phyloP scores from a whole-genome alignment of 2,888 invertebrate species.

The Eucera pruinosa region DNA sequence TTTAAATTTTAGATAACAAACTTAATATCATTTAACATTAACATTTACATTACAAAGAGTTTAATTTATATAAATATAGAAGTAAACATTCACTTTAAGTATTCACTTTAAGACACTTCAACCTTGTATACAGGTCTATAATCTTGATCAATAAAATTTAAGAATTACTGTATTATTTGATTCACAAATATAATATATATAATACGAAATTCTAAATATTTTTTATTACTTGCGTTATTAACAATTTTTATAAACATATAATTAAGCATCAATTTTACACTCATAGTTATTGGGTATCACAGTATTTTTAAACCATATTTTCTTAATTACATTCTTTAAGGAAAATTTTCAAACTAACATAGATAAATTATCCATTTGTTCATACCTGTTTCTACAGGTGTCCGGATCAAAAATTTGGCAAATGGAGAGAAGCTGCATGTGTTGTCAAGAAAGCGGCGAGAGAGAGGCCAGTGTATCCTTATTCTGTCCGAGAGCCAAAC shows the following conservation, averaged over 20 bases:
- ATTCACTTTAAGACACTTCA: not conserved
- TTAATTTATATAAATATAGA: not conserved
- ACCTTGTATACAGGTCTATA: not conserved
- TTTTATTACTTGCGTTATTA: constrained; percentile 8
- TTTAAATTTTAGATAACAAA: not conserved
- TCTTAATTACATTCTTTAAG: not conserved
- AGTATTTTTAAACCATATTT: not conserved
- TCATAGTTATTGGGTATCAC: not conserved
- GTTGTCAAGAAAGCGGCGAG: constrained; percentile 97
- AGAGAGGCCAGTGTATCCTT: constrained; percentile 94
- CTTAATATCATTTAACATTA: not conserved
- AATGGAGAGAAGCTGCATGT: constrained; percentile 97
- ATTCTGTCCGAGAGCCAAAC: constrained; percentile 95
- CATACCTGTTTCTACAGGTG: constrained; percentile 87
- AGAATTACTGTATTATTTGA: not conserved
- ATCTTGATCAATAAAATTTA: not conserved
- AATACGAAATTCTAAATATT: not conserved
- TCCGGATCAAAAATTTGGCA: constrained; percentile 98
- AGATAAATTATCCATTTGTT: constrained; percentile 28
- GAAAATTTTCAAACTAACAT: not conserved
- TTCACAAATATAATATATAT: not conserved
- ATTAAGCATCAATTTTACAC: constrained; percentile 7
- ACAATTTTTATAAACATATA: constrained; percentile 1
- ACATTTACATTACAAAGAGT: not conserved
- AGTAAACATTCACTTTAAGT: no score